A percentile compares a stretch with the other conserved stretches of the same genome.
phyloP scores from a whole-genome alignment of 1,140 invertebrate genomes.

The Zaprionus davidi region DNA sequence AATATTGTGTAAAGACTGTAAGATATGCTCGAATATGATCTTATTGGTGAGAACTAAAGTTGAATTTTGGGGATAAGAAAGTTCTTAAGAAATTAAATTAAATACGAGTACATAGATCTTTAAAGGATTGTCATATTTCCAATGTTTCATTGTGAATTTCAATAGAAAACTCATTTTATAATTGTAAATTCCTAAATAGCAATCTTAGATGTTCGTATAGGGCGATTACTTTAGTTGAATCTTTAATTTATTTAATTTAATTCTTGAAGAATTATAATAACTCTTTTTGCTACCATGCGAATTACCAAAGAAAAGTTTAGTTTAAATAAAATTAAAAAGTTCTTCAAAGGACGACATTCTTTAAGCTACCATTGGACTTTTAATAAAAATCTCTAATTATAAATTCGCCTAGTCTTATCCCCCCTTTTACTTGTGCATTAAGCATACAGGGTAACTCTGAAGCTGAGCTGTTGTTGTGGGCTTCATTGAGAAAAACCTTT shows the following conservation, averaged over 20 bases:
- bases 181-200: neutral
- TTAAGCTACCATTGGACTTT: too few relatives aligned
- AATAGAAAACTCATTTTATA: neutral
- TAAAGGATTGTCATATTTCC: too few relatives aligned
- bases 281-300: too few relatives aligned
- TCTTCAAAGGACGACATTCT: neutral
- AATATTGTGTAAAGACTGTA: neutral
- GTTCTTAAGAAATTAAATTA: too few relatives aligned
- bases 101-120: too few relatives aligned
- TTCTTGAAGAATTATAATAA: neutral
- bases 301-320: neutral
- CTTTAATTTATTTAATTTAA: neutral
- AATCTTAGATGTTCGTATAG: too few relatives aligned
- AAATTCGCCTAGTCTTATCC: neutral
- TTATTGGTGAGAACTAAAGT: too few relatives aligned
- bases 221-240: too few relatives aligned
- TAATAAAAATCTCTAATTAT: neutral
- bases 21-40: slow-evolving; percentile 1
- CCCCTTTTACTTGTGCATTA: neutral
- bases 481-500: slow-evolving; percentile 73
- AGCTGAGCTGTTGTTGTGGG: slow-evolving; percentile 34
- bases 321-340: neutral
- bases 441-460: slow-evolving; percentile 24
- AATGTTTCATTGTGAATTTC: neutral
- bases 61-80: too few relatives aligned